These are phyloP conservation scores for Ornithorhynchus anatinus DNA, from an alignment of 2,113 vertebrate species.

Conservation along the genomic window DNA sequence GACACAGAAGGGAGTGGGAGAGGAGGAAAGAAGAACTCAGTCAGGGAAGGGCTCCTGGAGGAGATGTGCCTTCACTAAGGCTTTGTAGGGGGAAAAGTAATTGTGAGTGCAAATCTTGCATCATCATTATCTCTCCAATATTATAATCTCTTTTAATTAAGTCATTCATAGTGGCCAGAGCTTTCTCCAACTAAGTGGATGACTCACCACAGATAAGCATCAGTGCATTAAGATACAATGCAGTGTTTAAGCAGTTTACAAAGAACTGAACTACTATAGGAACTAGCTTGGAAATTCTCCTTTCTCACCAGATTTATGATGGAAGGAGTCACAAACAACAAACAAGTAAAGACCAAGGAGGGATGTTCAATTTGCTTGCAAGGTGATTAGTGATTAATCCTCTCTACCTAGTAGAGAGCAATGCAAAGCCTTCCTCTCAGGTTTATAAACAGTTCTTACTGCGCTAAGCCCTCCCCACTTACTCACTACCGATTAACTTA, in stretches of 20 bases:
- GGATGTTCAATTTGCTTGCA: background rate
- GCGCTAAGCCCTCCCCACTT: background rate
- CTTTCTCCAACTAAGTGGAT: slow-evolving; percentile 10
- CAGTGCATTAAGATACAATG: slow-evolving; percentile 12
- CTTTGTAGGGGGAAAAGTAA: too few species aligned
- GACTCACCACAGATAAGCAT: slow-evolving; percentile 5
- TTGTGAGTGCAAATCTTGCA: too few species aligned
- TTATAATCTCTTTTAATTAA: too few species aligned
- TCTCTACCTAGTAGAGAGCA: background rate
- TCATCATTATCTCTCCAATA: too few species aligned
- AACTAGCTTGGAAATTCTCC: slow-evolving; percentile 35
- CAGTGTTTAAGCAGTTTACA: slow-evolving; percentile 23
- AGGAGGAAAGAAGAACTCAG: too few species aligned
- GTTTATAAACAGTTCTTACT: background rate
- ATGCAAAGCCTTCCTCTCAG: background rate
- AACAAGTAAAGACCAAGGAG: slow-evolving; percentile 21
- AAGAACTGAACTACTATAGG: slow-evolving; percentile 21
- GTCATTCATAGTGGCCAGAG: too few species aligned
- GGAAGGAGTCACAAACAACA: slow-evolving; percentile 8
- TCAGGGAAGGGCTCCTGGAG: too few species aligned
- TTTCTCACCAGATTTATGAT: slow-evolving; percentile 29
- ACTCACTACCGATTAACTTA: background rate
- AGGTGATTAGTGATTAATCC: slow-evolving; percentile 1
- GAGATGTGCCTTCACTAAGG: too few species aligned
- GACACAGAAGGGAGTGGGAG: too few species aligned